Percentiles rank a stretch among this genome's conserved stretches.
These are phyloP conservation scores for Atta cephalotes DNA, from an alignment of 1,140 invertebrate genomes.

Conservation along the genomic window DNA sequence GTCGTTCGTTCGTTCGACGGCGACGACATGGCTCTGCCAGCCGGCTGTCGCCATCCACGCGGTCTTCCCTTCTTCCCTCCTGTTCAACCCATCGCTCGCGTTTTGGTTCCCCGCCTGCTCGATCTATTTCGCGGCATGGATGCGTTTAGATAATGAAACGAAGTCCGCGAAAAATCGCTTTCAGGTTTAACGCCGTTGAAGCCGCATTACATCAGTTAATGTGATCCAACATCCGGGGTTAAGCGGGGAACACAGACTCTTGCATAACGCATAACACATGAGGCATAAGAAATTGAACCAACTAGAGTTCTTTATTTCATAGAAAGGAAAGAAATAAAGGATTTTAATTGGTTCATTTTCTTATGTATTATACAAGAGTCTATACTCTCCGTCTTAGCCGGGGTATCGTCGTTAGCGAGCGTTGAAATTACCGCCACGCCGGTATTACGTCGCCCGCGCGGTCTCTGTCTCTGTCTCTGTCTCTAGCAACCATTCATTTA, in stretches of 20 bases:
- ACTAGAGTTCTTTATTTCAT: no score
- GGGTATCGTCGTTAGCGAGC: constrained; percentile 31
- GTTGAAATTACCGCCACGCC: constrained; percentile 47
- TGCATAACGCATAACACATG: no score
- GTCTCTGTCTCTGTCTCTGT: not conserved
- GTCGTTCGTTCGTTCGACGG: constrained; percentile 66
- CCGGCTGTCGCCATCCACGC: constrained; percentile 67
- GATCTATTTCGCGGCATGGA: constrained; percentile 54
- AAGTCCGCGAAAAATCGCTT: constrained; percentile 49
- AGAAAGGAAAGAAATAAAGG: no score
- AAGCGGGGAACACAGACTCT: no score
- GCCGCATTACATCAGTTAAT: not conserved
- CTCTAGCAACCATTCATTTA: not conserved
- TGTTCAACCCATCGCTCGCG: constrained; percentile 8
- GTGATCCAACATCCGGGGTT: not conserved
- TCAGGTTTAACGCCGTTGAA: not conserved
- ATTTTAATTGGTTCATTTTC: no score
- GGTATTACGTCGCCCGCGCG: not conserved
- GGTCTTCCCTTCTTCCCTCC: not conserved
- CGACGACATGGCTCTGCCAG: constrained; percentile 71
- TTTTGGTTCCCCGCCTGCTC: constrained; percentile 19
- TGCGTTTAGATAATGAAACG: constrained; percentile 69
- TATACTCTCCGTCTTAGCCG: not conserved
- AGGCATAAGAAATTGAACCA: no score
- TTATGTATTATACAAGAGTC: no score